Conservation (phyloP, 2,113 vertebrate genomes). For the Gnathonemus echidnorhynchus region DNA sequence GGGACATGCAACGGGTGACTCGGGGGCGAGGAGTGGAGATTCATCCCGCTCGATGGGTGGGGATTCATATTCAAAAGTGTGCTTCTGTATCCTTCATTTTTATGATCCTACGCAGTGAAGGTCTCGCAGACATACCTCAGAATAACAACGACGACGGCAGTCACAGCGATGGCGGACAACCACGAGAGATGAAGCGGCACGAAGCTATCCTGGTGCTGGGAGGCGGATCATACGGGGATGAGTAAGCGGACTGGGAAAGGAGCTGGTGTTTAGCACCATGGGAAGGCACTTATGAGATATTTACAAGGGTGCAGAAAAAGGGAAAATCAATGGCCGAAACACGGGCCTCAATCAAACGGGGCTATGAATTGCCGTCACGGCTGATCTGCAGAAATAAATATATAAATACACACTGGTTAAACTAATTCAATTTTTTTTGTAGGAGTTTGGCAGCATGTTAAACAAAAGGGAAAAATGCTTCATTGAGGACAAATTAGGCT, state of each 20-base stretch:
- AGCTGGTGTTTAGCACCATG: slow-evolving; percentile 45
- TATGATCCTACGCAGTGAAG: not conserved
- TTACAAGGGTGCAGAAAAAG: slow-evolving; percentile 43
- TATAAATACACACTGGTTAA: slow-evolving; percentile 14
- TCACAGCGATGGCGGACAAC: slow-evolving; percentile 43
- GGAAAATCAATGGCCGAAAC: slow-evolving; percentile 57
- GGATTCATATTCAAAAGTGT: not conserved
- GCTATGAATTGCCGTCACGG: slow-evolving; percentile 47
- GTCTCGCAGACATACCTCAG: slow-evolving; percentile 11
- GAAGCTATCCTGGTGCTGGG: slow-evolving; percentile 19
- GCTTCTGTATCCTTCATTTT: not conserved
- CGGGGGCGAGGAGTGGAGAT: not conserved
- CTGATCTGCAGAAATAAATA: slow-evolving; percentile 47
- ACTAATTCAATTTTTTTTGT: slow-evolving; percentile 25
- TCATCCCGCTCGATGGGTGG: not conserved
- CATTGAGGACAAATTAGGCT: not conserved
- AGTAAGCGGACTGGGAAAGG: slow-evolving; percentile 36
- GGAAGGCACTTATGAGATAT: slow-evolving; percentile 44
- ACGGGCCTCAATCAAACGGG: slow-evolving; percentile 54
- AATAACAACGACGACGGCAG: slow-evolving; percentile 40
- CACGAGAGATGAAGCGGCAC: slow-evolving; percentile 28
- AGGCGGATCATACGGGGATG: slow-evolving; percentile 22
- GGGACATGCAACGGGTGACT: not conserved
- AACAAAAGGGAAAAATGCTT: not conserved
- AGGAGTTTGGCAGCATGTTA: slow-evolving; percentile 12